These are phyloP conservation scores for Furcula furcula DNA, from an alignment of 2,888 invertebrate species.

Conservation along the genomic window DNA sequence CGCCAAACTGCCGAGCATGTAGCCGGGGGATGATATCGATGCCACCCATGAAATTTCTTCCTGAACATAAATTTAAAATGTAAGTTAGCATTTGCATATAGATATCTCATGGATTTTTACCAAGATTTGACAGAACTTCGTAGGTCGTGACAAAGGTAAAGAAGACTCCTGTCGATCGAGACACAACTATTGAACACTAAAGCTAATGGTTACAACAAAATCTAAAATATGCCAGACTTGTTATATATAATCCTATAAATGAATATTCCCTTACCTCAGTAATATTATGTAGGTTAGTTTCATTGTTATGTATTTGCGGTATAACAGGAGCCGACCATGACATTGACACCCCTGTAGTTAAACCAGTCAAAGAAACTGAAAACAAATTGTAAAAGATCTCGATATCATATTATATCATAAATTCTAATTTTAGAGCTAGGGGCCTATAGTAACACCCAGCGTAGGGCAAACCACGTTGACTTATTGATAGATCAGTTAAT, in stretches of 20 bases:
- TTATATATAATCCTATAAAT: no score
- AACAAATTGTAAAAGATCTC: conserved; percentile 13
- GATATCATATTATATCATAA: no score
- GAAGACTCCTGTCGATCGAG: no score
- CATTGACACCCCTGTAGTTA: conserved; percentile 46
- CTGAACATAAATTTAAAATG: conserved; percentile 29
- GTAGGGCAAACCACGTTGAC: no score
- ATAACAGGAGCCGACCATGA: conserved; percentile 52
- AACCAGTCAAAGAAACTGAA: conserved; percentile 54
- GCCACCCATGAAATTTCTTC: conserved; percentile 55
- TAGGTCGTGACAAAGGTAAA: no score
- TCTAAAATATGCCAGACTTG: neutral
- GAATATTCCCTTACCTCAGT: conserved; percentile 42
- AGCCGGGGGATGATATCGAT: conserved; percentile 50
- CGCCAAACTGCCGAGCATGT: conserved; percentile 51
- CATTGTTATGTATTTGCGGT: conserved; percentile 49
- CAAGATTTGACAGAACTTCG: neutral
- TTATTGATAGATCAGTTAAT: no score
- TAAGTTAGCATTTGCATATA: neutral
- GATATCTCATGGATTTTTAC: neutral
- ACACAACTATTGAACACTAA: no score
- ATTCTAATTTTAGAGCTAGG: no score
- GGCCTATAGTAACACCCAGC: no score
- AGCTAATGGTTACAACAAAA: no score
- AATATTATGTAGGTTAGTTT: conserved; percentile 45